phyloP scores from a whole-genome alignment of 2,113 vertebrate genomes.

The Macheiramphus alcinus region DNA sequence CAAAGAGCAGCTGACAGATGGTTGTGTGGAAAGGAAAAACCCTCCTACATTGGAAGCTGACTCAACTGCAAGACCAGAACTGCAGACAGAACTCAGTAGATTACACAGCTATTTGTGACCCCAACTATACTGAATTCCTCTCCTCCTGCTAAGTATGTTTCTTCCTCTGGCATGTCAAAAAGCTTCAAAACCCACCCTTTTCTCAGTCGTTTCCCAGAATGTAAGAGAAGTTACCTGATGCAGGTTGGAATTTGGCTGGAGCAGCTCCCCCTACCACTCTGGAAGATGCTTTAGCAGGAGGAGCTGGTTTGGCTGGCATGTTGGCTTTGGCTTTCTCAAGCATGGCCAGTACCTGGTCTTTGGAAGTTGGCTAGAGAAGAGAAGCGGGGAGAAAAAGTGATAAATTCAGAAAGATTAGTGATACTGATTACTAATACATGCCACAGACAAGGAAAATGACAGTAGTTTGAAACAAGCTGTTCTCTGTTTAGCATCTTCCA shows the following conservation, averaged over 20 bases:
- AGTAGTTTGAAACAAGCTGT: background rate
- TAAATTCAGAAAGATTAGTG: background rate
- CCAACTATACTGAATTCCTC: background rate
- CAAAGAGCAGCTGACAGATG: background rate
- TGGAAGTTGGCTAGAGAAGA: constrained; percentile 85
- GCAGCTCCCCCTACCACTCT: constrained; percentile 71
- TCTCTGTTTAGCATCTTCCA: background rate
- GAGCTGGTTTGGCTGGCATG: constrained; percentile 90
- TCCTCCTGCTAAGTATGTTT: background rate
- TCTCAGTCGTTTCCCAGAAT: background rate
- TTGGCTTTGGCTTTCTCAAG: constrained; percentile 93
- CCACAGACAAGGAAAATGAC: background rate
- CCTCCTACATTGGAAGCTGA: background rate
- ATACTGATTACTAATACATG: background rate
- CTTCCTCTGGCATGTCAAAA: background rate
- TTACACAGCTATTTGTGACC: background rate
- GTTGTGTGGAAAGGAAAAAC: background rate
- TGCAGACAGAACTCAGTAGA: background rate
- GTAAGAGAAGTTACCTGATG: constrained; percentile 74
- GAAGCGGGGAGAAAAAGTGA: background rate
- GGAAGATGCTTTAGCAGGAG: constrained; percentile 73
- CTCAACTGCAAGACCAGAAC: background rate
- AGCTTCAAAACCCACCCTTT: background rate
- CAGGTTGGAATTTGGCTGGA: constrained; percentile 72
- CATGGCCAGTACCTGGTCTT: constrained; percentile 91